These are phyloP conservation scores for Muscina levida DNA, from an alignment of 2,888 invertebrate species.

Conservation along the genomic window DNA sequence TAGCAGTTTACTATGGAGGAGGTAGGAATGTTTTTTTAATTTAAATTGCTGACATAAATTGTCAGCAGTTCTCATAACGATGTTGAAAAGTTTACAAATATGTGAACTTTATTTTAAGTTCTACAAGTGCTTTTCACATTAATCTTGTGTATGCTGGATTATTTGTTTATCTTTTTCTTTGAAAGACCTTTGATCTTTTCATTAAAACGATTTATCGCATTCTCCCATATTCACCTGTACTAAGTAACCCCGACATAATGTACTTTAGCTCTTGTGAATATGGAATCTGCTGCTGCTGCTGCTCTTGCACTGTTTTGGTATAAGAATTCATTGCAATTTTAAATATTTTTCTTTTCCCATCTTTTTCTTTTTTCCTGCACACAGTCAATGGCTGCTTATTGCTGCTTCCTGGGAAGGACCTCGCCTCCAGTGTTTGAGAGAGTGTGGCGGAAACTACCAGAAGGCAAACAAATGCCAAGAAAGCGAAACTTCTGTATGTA, in stretches of 20 bases:
- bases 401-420: too few relatives aligned
- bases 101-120: too few relatives aligned
- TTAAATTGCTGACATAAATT: too few relatives aligned
- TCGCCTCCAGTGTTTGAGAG: background rate
- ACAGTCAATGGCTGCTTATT: conserved; percentile 45
- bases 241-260: conserved; percentile 45
- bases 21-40: too few relatives aligned
- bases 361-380: conserved; percentile 39
- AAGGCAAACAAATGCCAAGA: conserved; percentile 5
- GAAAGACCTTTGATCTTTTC: too few relatives aligned
- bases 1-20: too few relatives aligned
- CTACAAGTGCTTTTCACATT: too few relatives aligned
- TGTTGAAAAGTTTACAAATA: too few relatives aligned
- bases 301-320: conserved; percentile 51
- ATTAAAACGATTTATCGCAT: background rate
- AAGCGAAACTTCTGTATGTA: conserved; percentile 61
- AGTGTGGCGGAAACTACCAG: background rate
- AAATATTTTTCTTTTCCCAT: conserved; percentile 33
- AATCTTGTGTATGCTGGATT: too few relatives aligned
- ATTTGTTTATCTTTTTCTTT: too few relatives aligned
- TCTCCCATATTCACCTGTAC: background rate
- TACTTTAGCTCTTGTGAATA: conserved; percentile 41
- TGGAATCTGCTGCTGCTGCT: conserved; percentile 25
- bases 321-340: conserved; percentile 62
- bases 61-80: too few relatives aligned